Evolutionary conservation across 2,888 invertebrate genomes (phyloP).

Genomic region (Andricus curvator): DNA sequence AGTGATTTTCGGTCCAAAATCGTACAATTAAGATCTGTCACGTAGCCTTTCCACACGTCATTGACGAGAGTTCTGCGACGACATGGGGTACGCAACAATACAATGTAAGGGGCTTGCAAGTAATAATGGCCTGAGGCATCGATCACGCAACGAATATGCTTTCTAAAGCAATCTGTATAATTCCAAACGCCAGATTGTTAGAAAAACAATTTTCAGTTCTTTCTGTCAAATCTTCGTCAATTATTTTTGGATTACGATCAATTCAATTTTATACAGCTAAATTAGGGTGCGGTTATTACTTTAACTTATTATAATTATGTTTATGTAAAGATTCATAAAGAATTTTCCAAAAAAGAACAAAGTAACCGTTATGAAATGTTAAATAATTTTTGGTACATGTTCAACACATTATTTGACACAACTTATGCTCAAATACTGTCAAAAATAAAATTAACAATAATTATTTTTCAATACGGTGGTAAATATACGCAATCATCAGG

Average conservation of each 20-base stretch:
- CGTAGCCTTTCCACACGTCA: constrained; percentile 58
- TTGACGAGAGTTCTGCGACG: constrained; percentile 44
- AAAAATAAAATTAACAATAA: too few species aligned
- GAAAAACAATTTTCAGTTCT: background rate
- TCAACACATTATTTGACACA: too few species aligned
- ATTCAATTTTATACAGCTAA: background rate
- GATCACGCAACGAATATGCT: constrained; percentile 63
- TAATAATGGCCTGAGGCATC: constrained; percentile 75
- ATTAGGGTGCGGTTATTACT: too few species aligned
- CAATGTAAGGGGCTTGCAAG: constrained; percentile 66
- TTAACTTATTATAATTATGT: too few species aligned
- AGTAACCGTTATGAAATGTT: too few species aligned
- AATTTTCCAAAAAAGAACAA: too few species aligned
- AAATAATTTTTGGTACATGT: too few species aligned
- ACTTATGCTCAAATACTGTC: too few species aligned
- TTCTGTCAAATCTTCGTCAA: background rate
- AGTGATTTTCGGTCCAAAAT: constrained; percentile 59
- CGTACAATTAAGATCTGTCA: constrained; percentile 75
- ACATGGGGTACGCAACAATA: constrained; percentile 65
- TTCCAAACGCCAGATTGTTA: constrained; percentile 9
- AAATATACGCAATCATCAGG: too few species aligned
- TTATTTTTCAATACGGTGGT: too few species aligned
- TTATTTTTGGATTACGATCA: background rate
- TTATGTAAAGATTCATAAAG: too few species aligned
- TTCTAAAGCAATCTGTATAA: constrained; percentile 26